Percentiles rank a stretch among this genome's conserved stretches.
Evolutionary conservation across 1,140 invertebrate species (phyloP).

Genomic region (Cylas formicarius): DNA sequence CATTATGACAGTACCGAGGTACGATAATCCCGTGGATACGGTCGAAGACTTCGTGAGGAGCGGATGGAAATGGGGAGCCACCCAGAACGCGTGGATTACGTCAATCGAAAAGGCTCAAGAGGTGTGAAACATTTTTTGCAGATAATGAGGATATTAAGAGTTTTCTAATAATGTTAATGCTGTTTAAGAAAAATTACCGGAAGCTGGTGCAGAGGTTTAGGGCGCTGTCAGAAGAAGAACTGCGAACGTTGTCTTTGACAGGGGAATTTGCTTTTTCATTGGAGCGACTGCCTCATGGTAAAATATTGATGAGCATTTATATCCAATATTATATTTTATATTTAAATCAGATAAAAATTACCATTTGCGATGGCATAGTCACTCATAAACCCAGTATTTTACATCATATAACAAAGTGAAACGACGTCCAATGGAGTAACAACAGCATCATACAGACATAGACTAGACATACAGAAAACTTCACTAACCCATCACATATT

Average conservation of each 20-base stretch:
- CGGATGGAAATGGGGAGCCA: conserved; percentile 26
- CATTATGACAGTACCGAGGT: conserved; percentile 48
- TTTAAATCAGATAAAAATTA: no score
- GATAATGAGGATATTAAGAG: conserved; percentile 4
- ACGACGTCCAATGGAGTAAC: no score
- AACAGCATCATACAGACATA: no score
- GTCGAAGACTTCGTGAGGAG: conserved; percentile 25
- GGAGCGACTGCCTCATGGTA: conserved; percentile 29
- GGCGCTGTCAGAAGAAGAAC: conserved; percentile 16
- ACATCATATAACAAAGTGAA: no score
- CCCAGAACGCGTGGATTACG: conserved; percentile 28
- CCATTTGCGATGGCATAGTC: no score
- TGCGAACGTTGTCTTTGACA: conserved; percentile 16
- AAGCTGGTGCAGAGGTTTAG: conserved; percentile 23
- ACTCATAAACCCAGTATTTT: no score
- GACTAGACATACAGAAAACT: no score
- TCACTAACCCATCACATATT: no score
- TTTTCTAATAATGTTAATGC: neutral
- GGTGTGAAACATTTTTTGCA: conserved; percentile 17
- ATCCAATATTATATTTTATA: neutral
- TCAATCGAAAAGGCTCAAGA: conserved; percentile 27
- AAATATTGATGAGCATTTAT: conserved; percentile 4
- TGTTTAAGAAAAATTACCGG: conserved; percentile 16
- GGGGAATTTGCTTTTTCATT: conserved; percentile 25
- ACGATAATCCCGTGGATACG: conserved; percentile 27